Evolutionary conservation across 2,888 invertebrate species (phyloP).

Genomic region (Agrenia bidenticulata): DNA sequence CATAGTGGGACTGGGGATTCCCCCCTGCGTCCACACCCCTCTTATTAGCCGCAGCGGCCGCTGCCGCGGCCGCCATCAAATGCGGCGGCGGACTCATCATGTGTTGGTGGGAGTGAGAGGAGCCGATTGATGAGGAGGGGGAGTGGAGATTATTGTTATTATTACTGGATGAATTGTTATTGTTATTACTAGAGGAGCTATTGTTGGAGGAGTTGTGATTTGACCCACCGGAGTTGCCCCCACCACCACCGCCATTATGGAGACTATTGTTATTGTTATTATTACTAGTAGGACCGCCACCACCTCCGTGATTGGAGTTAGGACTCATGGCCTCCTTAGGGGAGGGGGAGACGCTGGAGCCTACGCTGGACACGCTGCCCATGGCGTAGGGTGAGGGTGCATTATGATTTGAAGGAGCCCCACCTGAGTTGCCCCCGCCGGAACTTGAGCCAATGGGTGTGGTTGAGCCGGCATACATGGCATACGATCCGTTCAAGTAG

Average conservation of each 20-base stretch:
- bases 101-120: constrained; percentile 51
- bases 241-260: constrained; percentile 1
- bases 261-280: constrained; percentile 20
- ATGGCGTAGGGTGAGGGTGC: constrained; percentile 62
- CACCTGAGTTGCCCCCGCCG: constrained; percentile 42
- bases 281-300: constrained; percentile 15
- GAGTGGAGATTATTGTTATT: constrained; percentile 71
- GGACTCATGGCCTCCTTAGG: constrained; percentile 51
- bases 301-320: constrained; percentile 45
- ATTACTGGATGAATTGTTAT: constrained; percentile 63
- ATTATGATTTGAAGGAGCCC: constrained; percentile 38
- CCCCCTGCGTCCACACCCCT: constrained; percentile 28
- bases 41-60: constrained; percentile 56
- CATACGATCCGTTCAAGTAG: constrained; percentile 73
- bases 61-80: constrained; percentile 54
- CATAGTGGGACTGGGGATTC: neutral
- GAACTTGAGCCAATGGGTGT: constrained; percentile 49
- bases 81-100: constrained; percentile 57
- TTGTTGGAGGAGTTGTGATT: constrained; percentile 24
- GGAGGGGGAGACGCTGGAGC: constrained; percentile 51
- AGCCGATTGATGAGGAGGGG: constrained; percentile 53
- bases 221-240: neutral
- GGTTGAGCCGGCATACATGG: constrained; percentile 64
- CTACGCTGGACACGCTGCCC: constrained; percentile 52
- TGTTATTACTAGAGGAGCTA: constrained; percentile 54